Base-by-base conservation (phyloP, 1,140 invertebrate genomes). In the Scaptomyza graminum region DNA sequence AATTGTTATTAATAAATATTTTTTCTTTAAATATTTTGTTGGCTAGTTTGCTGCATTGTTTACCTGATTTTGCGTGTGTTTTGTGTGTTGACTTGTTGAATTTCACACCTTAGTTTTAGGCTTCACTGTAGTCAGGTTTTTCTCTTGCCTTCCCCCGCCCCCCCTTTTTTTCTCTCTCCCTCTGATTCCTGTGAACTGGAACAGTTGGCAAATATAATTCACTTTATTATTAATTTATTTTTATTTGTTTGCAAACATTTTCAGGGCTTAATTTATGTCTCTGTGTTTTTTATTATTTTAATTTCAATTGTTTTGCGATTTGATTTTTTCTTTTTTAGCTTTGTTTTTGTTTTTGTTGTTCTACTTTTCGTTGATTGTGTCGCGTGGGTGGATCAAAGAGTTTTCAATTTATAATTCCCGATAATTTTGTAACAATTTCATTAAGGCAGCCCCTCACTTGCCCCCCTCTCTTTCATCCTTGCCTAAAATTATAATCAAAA, bases 391-490 rank as follows among this genome's bases (percentile, higher is more conserved):
- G 78, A 55, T 88, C 70, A 65, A 69, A 71, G 41, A 79, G 74
- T 82, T 74, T 51, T 34, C 60, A 54, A 39, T 39, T 1, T 22
- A 22, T 39, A 12, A 83, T 68, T 84, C 47, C 72, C 55, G 44
- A 83, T 87, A 83, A 85, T 85, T 85, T 85, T 84, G 68, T 76
- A 85, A 88, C 78, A 82, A 87, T 88, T 85, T 73, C 69, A 88
- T 87, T 85, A 72, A 71, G 74, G 47, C 46, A 83, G 78, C 83
- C 72, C 71, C 71, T n/a, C n/a, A n/a, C 60, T 31, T 7, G 9
- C 31, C 31, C 31, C 31, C 83, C 75, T 75, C 72, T 60, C 59
- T n/a, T n/a, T n/a, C 75, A 31, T 31, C 28, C 28, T 7, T 31
- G 0, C 4, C 28, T 75, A 65, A 81, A 82, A 87, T 88, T 82